Percentiles rank a stretch among this genome's conserved stretches.
Conservation (phyloP, 2,888 invertebrate genomes). For the Catocala nupta region DNA sequence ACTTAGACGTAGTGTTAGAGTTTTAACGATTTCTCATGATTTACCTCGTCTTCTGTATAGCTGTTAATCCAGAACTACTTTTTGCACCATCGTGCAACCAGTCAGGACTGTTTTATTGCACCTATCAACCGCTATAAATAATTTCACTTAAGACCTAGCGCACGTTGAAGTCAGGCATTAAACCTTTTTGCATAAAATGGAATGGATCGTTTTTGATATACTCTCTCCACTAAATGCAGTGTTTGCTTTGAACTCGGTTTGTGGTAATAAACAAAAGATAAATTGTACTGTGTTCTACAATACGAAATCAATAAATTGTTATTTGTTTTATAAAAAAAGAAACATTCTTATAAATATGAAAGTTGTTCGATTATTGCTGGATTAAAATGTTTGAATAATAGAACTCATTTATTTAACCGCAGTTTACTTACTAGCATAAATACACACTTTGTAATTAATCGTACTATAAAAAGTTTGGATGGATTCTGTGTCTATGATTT, state of each 20-base stretch:
- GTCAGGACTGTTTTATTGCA: constrained; percentile 52
- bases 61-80: constrained; percentile 70
- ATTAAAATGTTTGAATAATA: no score
- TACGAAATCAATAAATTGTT: no score
- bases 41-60: constrained; percentile 61
- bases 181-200: constrained; percentile 35
- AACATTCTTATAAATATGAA: no score
- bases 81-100: constrained; percentile 74
- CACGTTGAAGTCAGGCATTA: constrained; percentile 28
- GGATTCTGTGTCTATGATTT: no score
- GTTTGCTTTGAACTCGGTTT: background rate
- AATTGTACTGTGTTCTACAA: no score
- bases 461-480: no score
- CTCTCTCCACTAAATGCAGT: no score
- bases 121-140: constrained; percentile 47
- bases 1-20: constrained; percentile 56
- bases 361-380: no score
- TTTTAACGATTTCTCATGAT: constrained; percentile 75
- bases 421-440: no score
- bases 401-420: no score
- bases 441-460: no score
- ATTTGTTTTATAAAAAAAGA: no score
- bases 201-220: constrained; percentile 23
- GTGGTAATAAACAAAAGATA: background rate
- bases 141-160: constrained; percentile 45